Percentiles rank a stretch among this genome's conserved stretches.
Conservation (phyloP, 2,113 vertebrate species). For the Paratilapia polleni region DNA sequence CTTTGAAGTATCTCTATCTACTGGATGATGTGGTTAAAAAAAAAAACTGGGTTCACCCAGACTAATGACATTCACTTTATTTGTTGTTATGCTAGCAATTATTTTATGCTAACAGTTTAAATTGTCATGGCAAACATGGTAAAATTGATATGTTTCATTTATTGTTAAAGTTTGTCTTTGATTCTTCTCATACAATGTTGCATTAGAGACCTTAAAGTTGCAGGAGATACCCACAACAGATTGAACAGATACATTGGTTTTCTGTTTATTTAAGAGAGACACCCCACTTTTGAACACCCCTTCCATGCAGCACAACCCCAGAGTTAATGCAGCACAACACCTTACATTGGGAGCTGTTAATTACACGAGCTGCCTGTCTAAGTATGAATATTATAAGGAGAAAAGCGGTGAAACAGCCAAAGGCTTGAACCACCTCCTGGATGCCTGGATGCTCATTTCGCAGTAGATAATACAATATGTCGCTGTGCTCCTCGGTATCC, state of each 20-base stretch:
- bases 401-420: neutral
- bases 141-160: neutral
- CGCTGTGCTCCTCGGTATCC: conserved; percentile 2
- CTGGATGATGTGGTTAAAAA: too few relatives aligned
- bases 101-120: neutral
- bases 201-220: neutral
- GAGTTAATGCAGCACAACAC: neutral
- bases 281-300: neutral
- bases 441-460: neutral
- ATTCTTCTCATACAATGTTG: neutral
- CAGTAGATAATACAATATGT: conserved; percentile 30
- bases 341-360: neutral
- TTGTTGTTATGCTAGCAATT: neutral
- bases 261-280: neutral
- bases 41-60: too few relatives aligned
- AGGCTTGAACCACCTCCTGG: neutral
- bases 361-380: neutral
- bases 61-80: neutral
- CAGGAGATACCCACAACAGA: neutral
- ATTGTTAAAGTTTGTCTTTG: neutral
- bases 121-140: neutral
- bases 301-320: neutral
- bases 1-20: too few relatives aligned
- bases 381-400: neutral
- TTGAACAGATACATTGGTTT: neutral